These are phyloP conservation scores for Ceyx melanurus DNA, from an alignment of 2,113 vertebrate genomes.

Conservation along the genomic window DNA sequence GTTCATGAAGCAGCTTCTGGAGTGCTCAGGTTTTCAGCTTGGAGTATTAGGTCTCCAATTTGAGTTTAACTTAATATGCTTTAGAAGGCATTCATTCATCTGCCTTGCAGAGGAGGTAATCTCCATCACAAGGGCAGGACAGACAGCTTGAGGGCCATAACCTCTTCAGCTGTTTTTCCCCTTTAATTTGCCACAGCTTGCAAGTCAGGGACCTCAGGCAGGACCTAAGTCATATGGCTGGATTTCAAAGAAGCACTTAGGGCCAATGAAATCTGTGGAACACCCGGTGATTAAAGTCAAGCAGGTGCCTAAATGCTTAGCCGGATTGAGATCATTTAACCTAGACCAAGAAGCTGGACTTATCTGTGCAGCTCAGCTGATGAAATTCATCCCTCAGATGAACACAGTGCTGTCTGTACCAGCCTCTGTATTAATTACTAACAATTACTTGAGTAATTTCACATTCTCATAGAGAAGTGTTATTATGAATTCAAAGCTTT, in stretches of 20 bases:
- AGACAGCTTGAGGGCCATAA: constrained; percentile 16
- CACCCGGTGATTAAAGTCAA: not conserved
- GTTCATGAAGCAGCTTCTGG: constrained; percentile 30
- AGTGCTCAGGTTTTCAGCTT: not conserved
- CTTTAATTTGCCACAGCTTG: constrained; percentile 37
- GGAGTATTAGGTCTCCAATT: not conserved
- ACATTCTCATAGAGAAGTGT: not conserved
- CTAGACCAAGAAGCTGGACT: not conserved
- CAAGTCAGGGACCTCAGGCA: constrained; percentile 3
- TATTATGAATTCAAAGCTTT: not conserved
- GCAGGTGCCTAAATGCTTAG: constrained; percentile 12
- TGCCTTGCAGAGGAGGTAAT: constrained; percentile 18
- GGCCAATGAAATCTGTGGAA: not conserved
- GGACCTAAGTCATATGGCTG: not conserved
- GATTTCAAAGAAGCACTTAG: constrained; percentile 4
- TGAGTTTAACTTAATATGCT: not conserved
- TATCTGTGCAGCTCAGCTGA: not conserved
- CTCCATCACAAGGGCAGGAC: constrained; percentile 29
- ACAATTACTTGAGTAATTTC: not conserved
- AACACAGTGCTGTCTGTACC: not conserved
- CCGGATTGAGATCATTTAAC: not conserved
- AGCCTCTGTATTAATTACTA: not conserved
- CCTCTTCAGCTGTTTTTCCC: not conserved
- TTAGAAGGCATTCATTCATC: not conserved
- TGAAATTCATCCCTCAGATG: not conserved